phyloP scores from a whole-genome alignment of 2,888 invertebrate genomes.

The Chalcis sispes region DNA sequence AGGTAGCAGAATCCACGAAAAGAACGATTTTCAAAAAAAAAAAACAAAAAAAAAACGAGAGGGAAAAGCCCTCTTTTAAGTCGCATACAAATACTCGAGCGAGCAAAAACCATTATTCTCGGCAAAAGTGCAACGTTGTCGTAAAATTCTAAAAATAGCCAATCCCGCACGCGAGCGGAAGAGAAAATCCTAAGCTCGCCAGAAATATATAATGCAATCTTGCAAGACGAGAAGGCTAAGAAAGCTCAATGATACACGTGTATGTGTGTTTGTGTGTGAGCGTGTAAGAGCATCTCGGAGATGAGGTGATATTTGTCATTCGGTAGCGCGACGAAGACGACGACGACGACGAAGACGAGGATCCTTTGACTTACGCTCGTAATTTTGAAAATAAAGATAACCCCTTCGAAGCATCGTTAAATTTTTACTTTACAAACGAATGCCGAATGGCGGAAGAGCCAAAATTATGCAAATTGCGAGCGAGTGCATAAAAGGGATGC shows the following conservation, averaged over 20 bases:
- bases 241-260: conserved; percentile 5
- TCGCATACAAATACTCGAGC: too few relatives aligned
- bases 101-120: too few relatives aligned
- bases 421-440: not conserved
- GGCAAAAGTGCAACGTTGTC: not conserved
- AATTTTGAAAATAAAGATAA: conserved; percentile 28
- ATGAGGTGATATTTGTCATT: conserved; percentile 20
- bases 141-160: conserved; percentile 38
- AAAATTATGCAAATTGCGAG: conserved; percentile 21
- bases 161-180: not conserved
- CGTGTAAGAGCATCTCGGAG: not conserved
- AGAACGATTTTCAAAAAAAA: too few relatives aligned
- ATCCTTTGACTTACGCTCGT: too few relatives aligned
- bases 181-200: conserved; percentile 32
- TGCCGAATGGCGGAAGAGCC: not conserved
- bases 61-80: too few relatives aligned
- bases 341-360: not conserved
- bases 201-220: conserved; percentile 25
- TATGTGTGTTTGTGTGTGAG: not conserved
- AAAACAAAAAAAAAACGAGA: too few relatives aligned
- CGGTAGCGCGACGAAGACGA: not conserved
- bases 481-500: too few relatives aligned
- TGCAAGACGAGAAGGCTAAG: not conserved
- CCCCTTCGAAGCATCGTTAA: not conserved
- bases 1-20: too few relatives aligned